Percentiles rank a stretch among this genome's conserved stretches.
phyloP scores from a whole-genome alignment of 2,113 vertebrate species.

The Columba livia region DNA sequence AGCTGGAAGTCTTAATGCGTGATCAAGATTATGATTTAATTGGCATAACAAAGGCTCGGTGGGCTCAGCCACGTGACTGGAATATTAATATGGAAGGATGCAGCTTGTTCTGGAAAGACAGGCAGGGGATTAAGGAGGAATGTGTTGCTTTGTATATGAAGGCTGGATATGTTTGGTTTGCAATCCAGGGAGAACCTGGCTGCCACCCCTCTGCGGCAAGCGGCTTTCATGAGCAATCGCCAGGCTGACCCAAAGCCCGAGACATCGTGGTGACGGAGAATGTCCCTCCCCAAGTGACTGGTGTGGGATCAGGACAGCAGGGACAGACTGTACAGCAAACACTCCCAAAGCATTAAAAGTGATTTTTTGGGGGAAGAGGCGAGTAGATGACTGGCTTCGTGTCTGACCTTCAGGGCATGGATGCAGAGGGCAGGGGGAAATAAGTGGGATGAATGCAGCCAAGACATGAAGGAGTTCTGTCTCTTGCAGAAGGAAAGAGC shows the following conservation, averaged over 20 bases:
- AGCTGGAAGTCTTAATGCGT: not conserved
- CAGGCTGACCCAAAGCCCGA: rapidly evolving
- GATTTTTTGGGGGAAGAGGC: not conserved
- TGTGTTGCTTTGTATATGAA: not conserved
- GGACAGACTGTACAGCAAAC: not conserved
- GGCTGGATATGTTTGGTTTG: not conserved
- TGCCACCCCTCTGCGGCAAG: rapidly evolving
- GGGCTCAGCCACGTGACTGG: slow-evolving; percentile 17
- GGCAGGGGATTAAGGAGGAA: not conserved
- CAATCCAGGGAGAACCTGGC: not conserved
- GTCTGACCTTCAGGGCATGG: rapidly evolving
- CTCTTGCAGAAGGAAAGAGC: not conserved
- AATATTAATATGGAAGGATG: slow-evolving; percentile 31
- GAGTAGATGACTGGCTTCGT: not conserved
- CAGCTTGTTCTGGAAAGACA: not conserved
- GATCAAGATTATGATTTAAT: slow-evolving; percentile 44
- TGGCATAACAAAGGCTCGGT: slow-evolving; percentile 38
- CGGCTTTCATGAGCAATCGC: rapidly evolving
- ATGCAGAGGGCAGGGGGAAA: not conserved
- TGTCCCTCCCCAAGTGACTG: rapidly evolving
- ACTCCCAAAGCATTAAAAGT: not conserved
- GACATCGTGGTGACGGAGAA: not conserved
- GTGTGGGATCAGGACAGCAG: not conserved
- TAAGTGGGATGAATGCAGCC: not conserved
- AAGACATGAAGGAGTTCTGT: not conserved